These are phyloP conservation scores for Leptinotarsa rubiginosa DNA, from an alignment of 2,888 invertebrate species.

Conservation along the genomic window DNA sequence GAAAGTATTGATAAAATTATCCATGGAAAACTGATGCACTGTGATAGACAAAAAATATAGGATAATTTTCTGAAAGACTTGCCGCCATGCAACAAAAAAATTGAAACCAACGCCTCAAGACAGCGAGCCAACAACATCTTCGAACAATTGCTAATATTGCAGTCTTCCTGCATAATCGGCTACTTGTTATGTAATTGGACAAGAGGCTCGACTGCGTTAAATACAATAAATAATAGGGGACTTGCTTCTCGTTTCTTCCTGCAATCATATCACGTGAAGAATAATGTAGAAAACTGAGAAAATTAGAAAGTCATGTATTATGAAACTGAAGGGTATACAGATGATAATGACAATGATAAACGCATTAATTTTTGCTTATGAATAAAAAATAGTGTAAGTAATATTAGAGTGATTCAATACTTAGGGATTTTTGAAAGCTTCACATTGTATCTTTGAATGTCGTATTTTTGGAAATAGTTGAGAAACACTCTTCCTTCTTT, in stretches of 20 bases:
- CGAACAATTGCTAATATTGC: constrained; percentile 56
- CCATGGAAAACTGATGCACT: too few species aligned
- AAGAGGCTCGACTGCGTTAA: constrained; percentile 43
- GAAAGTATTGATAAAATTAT: too few species aligned
- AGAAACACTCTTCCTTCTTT: too few species aligned
- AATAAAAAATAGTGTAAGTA: too few species aligned
- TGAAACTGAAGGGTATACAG: neutral
- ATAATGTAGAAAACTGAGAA: neutral
- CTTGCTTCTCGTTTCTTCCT: constrained; percentile 29
- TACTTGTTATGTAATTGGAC: constrained; percentile 60
- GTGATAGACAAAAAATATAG: too few species aligned
- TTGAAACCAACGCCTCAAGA: constrained; percentile 47
- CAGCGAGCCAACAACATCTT: constrained; percentile 55
- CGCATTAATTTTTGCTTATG: neutral
- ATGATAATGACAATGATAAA: constrained; percentile 9
- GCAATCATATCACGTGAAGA: constrained; percentile 23
- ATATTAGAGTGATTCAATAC: too few species aligned
- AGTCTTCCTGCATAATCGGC: constrained; percentile 55
- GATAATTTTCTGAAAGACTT: constrained; percentile 12
- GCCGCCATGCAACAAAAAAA: constrained; percentile 29
- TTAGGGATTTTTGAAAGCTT: too few species aligned
- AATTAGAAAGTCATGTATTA: neutral
- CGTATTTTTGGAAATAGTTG: too few species aligned
- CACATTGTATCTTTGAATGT: too few species aligned
- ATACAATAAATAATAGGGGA: constrained; percentile 39